Conservation (phyloP, 2,797 vertebrate genomes). For the Nasua narica region DNA sequence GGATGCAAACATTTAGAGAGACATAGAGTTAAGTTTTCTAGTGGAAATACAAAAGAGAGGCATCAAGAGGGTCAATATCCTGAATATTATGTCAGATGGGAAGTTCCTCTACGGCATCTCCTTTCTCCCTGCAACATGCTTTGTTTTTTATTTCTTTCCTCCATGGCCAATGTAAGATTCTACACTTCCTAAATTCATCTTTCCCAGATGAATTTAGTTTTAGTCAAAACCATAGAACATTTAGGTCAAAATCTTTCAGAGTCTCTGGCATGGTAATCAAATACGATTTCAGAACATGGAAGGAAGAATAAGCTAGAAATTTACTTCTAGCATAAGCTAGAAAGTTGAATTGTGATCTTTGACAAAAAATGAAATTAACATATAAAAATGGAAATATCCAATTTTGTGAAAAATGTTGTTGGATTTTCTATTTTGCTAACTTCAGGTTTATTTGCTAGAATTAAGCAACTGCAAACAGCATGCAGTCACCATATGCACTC, state of each 20-base stretch:
- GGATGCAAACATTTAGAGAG: not conserved
- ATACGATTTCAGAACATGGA: not conserved
- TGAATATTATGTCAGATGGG: not conserved
- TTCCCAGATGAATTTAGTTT: not conserved
- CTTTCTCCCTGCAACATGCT: not conserved
- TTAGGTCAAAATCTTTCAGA: not conserved
- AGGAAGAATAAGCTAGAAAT: not conserved
- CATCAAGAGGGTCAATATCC: not conserved
- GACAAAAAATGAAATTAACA: not conserved
- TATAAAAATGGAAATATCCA: not conserved
- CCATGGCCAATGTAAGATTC: not conserved
- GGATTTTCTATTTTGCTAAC: not conserved
- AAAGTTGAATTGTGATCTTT: not conserved
- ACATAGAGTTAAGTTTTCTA: not conserved
- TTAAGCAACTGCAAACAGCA: not conserved
- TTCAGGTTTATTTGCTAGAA: not conserved
- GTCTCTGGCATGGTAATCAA: not conserved
- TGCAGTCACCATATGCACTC: not conserved
- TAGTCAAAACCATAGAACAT: not conserved
- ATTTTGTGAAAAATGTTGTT: not conserved
- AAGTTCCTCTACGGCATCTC: not conserved
- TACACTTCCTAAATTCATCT: not conserved
- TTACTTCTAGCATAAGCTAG: not conserved
- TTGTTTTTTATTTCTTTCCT: conserved; percentile 23
- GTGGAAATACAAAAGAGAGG: not conserved